Conservation (phyloP, 1,140 invertebrate genomes). For the Coptotermes formosanus region DNA sequence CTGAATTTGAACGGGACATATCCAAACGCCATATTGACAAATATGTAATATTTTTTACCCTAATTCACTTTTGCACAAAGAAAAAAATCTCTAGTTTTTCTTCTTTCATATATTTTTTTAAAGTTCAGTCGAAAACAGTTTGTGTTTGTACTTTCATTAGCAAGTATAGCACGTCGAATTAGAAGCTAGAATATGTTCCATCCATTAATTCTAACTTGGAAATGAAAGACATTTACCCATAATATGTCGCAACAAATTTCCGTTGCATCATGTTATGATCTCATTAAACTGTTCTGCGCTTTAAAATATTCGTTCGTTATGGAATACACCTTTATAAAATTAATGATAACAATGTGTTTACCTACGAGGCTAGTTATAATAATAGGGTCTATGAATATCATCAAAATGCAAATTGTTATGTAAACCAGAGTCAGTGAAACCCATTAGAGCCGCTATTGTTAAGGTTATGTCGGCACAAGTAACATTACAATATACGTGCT, state of each 20-base stretch:
- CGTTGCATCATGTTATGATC: background rate
- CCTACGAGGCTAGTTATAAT: background rate
- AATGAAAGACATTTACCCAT: too few species aligned
- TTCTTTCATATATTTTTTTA: too few species aligned
- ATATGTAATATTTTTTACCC: too few species aligned
- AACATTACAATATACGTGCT: background rate
- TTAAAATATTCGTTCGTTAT: background rate
- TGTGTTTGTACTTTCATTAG: too few species aligned
- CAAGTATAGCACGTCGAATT: too few species aligned
- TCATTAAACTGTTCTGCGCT: background rate
- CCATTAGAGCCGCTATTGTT: background rate
- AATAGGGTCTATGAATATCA: background rate
- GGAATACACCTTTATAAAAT: background rate
- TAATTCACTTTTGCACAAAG: too few species aligned
- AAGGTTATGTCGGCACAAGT: background rate
- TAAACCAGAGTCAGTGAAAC: background rate
- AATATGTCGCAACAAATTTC: background rate
- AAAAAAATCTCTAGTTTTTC: too few species aligned
- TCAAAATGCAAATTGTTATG: conserved; percentile 17
- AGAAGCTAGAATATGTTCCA: too few species aligned
- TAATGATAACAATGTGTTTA: background rate
- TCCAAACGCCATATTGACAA: too few species aligned
- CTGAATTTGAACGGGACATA: too few species aligned
- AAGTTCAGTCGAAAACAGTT: too few species aligned
- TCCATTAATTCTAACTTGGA: too few species aligned